Base-by-base conservation (phyloP, 2,113 vertebrate genomes). In the Neolamprologus variostigma region DNA sequence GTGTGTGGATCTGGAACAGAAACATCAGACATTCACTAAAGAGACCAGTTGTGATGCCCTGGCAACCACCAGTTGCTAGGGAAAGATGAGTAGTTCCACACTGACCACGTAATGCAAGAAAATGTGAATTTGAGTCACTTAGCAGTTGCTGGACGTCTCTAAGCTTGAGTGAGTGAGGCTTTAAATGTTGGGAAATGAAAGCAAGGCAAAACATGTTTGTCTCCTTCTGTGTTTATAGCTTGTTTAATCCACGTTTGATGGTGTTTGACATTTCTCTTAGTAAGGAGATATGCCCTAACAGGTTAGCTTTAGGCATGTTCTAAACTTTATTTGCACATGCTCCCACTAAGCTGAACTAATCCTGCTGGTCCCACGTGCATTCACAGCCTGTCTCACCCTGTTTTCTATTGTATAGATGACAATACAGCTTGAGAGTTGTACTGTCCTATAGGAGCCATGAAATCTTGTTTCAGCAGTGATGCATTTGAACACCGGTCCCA, bases 391-490 rank as follows among this genome's bases (percentile, higher is more conserved):
- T 26, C 54, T 16, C 33, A 17, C 47, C n/a, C 5, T 57, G 51
- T 42, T 59, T 37, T 31, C 50, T 55, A 16, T 40, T 87, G 61
- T 76, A 16, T 23, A 5, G 23, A 33, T 16, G 31, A 45, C 23
- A 45, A 3, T 80, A 35, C 40, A 61, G 40, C 40, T 21, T 11
- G 8, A 78, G 19, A 78, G 35, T 63, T 45, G 13, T 9, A 45
- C 42, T 28, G 68, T 73, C 37, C 53, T 13, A 16, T 16, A 55
- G 80, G 84, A 83, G 26, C 31, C 37, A 51, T 88, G 17, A 90
- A 51, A 83, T 5, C 9, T 26, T 45, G 21, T 3, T 71, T 81
- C 73, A n/a, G 73, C 35, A 63, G 11, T 59, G 45, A 51, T 4
- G 45, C 17, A 57, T 88, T 80, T 63, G 45, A 80, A 51, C 82